phyloP scores from a whole-genome alignment of 2,113 vertebrate species.

The Bombycilla garrulus region DNA sequence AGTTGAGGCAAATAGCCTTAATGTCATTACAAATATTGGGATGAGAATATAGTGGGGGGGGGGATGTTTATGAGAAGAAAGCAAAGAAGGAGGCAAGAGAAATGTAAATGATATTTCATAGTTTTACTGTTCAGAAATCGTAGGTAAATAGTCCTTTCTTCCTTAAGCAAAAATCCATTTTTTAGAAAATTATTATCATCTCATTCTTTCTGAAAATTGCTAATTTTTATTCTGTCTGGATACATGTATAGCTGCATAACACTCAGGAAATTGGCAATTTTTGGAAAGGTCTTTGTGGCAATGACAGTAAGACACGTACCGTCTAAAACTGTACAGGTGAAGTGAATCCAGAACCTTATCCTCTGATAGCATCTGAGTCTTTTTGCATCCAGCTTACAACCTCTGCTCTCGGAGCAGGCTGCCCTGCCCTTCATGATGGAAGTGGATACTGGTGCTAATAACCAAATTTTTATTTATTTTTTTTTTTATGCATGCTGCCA shows the following conservation, averaged over 20 bases:
- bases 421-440: fast-evolving
- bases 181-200: not conserved
- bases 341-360: not conserved
- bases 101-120: not conserved
- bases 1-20: not conserved
- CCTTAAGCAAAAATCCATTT: not conserved
- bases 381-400: not conserved
- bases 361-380: fast-evolving
- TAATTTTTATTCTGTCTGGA: not conserved
- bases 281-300: not conserved
- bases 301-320: fast-evolving
- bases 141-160: not conserved
- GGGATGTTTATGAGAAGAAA: not conserved
- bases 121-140: not conserved
- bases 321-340: not conserved
- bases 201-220: not conserved
- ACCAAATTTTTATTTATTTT: not conserved
- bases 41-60: not conserved
- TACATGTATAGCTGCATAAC: not conserved
- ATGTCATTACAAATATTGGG: not conserved
- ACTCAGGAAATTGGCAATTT: not conserved
- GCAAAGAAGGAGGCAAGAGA: not conserved
- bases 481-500: not conserved
- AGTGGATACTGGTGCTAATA: not conserved
- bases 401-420: fast-evolving